Percentiles rank a stretch among this genome's conserved stretches.
Evolutionary conservation across 2,888 invertebrate genomes (phyloP).

Genomic region (Tribolium freemani): DNA sequence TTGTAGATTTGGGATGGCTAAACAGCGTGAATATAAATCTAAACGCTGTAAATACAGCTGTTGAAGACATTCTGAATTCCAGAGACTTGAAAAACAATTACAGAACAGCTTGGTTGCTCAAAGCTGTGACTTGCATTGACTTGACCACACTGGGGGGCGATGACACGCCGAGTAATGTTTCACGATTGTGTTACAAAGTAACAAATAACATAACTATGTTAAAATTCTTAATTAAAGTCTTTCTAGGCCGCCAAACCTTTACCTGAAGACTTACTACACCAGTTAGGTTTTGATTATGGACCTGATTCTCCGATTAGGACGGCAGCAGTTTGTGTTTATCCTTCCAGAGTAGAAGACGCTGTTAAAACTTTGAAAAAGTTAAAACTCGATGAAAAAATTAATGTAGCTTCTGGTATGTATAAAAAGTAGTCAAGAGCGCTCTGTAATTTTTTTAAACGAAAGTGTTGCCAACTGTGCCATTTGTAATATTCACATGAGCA

Average conservation of each 20-base stretch:
- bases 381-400: constrained; percentile 72
- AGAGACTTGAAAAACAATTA: constrained; percentile 66
- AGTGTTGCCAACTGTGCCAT: no score
- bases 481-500: no score
- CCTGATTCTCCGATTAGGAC: constrained; percentile 71
- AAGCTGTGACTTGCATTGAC: constrained; percentile 89
- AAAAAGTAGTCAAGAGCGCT: not conserved
- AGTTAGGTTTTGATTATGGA: constrained; percentile 63
- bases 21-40: constrained; percentile 72
- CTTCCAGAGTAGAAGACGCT: constrained; percentile 85
- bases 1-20: constrained; percentile 70
- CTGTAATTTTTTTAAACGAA: no score
- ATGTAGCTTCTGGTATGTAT: constrained; percentile 83
- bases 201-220: constrained; percentile 42
- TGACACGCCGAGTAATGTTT: constrained; percentile 83
- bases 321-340: constrained; percentile 97
- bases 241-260: constrained; percentile 63
- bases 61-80: constrained; percentile 68
- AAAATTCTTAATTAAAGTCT: not conserved
- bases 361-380: constrained; percentile 72
- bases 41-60: constrained; percentile 71
- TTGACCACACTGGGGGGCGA: constrained; percentile 92
- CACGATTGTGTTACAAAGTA: constrained; percentile 86
- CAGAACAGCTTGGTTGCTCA: constrained; percentile 83
- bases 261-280: constrained; percentile 53